Base-by-base conservation (phyloP, 2,113 vertebrate genomes). In the Merops nubicus region DNA sequence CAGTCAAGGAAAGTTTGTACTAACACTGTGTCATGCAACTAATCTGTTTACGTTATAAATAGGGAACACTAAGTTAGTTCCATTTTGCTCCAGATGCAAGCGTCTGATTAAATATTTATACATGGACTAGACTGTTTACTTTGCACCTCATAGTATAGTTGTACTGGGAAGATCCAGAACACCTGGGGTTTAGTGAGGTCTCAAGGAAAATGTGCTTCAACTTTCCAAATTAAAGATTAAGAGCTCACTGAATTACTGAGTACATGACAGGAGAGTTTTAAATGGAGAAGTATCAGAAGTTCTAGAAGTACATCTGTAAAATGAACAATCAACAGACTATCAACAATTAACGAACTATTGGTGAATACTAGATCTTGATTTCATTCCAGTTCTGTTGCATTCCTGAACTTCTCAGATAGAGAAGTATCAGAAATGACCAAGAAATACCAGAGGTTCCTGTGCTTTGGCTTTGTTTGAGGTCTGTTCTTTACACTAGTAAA, bases 61-160 rank as follows among this genome's bases (percentile, higher is more conserved):
- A 96, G 81, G 85, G 91, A 96, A 93, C 89, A 57, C 50, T 76
- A 70, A 91, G 33, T 89, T 76, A 72, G 38, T 74, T 94, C 88
- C 84, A 93, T 98, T 96, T 93, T 94, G 68, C 69, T 94, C 90
- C 91, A 96, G 92, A 98, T 95, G 87, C 94, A 97, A 96, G 83
- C 51, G 3, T 92, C 96, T 88, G 70, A 80, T 97, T 98, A 98
- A 98, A 98, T 98, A 98, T 98, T 98, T 98, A 98, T 96, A 94
- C 76, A 89, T 33, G 50, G 95, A 73, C 97, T 94, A 89, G 93
- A 97, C 91, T 97, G 96, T 98, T 98, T 98, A 98, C 89, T 96
- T 89, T 95, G 85, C 50, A 94, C 87, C 90, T 96, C 92, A 84
- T 94, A 74, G 84, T 81, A 62, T 92, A 96, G 82, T 76, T 96